phyloP scores from a whole-genome alignment of 2,888 invertebrate species.

The Apoda limacodes region DNA sequence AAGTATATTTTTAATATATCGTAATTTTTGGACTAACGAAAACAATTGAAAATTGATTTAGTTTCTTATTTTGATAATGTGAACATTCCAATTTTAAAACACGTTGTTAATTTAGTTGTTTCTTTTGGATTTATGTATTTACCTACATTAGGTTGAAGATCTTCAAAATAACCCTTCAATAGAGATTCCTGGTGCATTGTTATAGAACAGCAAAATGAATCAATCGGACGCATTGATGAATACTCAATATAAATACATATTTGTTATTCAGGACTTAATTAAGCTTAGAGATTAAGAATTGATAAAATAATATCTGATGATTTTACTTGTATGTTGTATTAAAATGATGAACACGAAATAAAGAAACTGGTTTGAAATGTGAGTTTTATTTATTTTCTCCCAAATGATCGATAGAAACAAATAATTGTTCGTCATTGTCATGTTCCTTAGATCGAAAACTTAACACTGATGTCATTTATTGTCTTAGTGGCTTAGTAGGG shows the following conservation, averaged over 20 bases:
- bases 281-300: constrained; percentile 64
- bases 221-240: constrained; percentile 24
- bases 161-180: too few species aligned
- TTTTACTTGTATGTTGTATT: constrained; percentile 72
- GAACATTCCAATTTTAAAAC: constrained; percentile 36
- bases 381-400: constrained; percentile 38
- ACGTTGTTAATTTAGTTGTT: constrained; percentile 34
- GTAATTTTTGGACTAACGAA: too few species aligned
- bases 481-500: too few species aligned
- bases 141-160: too few species aligned
- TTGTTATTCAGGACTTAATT: constrained; percentile 66
- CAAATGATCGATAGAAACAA: background rate
- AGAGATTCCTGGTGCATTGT: too few species aligned
- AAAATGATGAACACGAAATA: constrained; percentile 69
- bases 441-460: too few species aligned
- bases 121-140: too few species aligned
- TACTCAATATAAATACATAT: constrained; percentile 41
- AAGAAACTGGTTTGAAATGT: constrained; percentile 67
- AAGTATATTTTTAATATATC: too few species aligned
- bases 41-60: too few species aligned
- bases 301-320: constrained; percentile 68
- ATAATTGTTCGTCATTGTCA: background rate
- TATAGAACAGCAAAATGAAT: too few species aligned
- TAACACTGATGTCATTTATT: too few species aligned
- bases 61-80: too few species aligned